phyloP scores from a whole-genome alignment of 2,113 vertebrate genomes.

The Mystacornis crossleyi region DNA sequence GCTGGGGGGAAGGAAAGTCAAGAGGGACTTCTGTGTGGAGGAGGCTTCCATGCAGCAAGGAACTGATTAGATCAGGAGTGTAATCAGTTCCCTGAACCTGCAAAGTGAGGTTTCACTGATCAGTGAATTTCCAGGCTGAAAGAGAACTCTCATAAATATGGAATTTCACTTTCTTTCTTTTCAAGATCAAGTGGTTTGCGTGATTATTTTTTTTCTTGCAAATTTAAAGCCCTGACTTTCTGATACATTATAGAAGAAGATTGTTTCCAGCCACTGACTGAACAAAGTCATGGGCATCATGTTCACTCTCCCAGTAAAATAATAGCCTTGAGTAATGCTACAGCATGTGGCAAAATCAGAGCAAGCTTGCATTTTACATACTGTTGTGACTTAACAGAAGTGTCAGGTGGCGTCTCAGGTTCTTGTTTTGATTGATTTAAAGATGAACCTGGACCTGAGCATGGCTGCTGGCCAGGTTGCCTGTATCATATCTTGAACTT shows the following conservation, averaged over 20 bases:
- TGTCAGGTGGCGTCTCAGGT: not conserved
- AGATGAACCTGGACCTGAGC: not conserved
- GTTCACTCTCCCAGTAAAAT: constrained; percentile 11
- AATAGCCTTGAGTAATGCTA: not conserved
- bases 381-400: not conserved
- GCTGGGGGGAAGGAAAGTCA: not conserved
- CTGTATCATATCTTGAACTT: not conserved
- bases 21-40: not conserved
- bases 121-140: constrained; percentile 25
- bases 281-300: not conserved
- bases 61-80: constrained; percentile 66
- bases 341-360: not conserved
- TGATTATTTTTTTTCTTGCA: not conserved
- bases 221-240: not conserved
- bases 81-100: constrained; percentile 53
- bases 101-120: constrained; percentile 45
- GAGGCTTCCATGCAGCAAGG: constrained; percentile 39
- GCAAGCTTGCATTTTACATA: not conserved
- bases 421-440: not conserved
- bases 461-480: not conserved
- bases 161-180: constrained; percentile 23
- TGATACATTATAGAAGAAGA: not conserved
- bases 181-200: constrained; percentile 10
- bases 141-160: constrained; percentile 44
- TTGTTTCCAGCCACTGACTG: not conserved